Evolutionary conservation across 2,888 invertebrate species (phyloP).

Genomic region (Nephrotoma appendiculata): DNA sequence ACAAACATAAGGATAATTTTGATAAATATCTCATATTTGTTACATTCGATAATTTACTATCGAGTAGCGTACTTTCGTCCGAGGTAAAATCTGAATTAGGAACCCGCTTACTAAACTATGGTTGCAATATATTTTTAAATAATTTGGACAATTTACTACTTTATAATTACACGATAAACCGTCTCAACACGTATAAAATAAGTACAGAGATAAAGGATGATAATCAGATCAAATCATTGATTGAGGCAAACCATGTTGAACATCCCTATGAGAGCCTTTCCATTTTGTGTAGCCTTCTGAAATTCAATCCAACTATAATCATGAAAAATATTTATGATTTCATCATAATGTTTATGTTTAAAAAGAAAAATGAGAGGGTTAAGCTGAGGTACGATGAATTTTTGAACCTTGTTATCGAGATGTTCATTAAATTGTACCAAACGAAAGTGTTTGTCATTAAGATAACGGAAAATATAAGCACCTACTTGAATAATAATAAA

Average conservation of each 20-base stretch:
- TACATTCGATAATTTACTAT: background rate
- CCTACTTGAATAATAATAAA: background rate
- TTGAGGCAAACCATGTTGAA: background rate
- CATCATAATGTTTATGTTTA: background rate
- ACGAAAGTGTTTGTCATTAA: background rate
- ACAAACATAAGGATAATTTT: background rate
- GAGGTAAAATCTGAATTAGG: background rate
- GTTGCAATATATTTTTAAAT: background rate
- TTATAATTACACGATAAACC: background rate
- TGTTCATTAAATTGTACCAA: background rate
- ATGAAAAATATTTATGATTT: background rate
- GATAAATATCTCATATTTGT: background rate
- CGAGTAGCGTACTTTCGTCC: background rate
- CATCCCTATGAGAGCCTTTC: background rate
- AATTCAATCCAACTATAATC: background rate
- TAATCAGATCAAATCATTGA: background rate
- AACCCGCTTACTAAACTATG: background rate
- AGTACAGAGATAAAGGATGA: background rate
- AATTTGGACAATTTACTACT: background rate
- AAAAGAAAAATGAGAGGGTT: background rate
- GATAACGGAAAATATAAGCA: background rate
- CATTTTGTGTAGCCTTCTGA: slow-evolving; percentile 5
- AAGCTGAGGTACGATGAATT: background rate
- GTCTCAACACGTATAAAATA: background rate
- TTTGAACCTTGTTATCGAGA: background rate